Evolutionary conservation across 1,140 invertebrate species (phyloP).

Genomic region (Saccostrea glomerata): DNA sequence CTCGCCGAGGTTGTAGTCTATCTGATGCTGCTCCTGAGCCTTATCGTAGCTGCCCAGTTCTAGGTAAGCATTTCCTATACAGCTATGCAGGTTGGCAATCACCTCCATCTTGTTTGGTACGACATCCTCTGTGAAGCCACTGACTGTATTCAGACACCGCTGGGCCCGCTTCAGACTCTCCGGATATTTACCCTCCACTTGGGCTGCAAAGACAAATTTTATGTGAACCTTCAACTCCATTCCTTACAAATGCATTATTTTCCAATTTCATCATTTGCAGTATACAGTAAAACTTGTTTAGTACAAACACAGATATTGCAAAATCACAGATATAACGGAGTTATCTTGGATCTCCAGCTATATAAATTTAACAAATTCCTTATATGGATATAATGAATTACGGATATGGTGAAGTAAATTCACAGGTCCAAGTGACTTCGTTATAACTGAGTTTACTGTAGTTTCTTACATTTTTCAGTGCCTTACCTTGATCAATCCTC

Average conservation of each 20-base stretch:
- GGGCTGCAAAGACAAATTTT: constrained; percentile 63
- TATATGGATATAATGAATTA: too few species aligned
- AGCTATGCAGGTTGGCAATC: constrained; percentile 76
- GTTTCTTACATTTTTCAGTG: too few species aligned
- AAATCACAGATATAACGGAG: too few species aligned
- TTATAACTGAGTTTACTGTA: too few species aligned
- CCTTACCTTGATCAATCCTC: constrained; percentile 75
- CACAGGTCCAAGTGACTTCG: too few species aligned
- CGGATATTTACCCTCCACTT: constrained; percentile 69
- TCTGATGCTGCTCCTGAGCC: constrained; percentile 72
- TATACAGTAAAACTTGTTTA: neutral
- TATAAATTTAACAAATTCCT: too few species aligned
- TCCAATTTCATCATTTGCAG: neutral
- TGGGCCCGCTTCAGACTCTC: constrained; percentile 73
- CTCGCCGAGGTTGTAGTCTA: constrained; percentile 74
- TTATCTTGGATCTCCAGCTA: too few species aligned
- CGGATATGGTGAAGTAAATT: too few species aligned
- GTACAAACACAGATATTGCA: too few species aligned
- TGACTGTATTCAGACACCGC: constrained; percentile 71
- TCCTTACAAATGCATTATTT: too few species aligned
- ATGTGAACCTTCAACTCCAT: too few species aligned
- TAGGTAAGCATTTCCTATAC: constrained; percentile 78
- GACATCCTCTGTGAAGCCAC: constrained; percentile 70
- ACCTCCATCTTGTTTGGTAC: constrained; percentile 75
- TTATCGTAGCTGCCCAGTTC: constrained; percentile 76